Conservation (phyloP, 2,888 invertebrate genomes). For the Liodrosophila aerea region DNA sequence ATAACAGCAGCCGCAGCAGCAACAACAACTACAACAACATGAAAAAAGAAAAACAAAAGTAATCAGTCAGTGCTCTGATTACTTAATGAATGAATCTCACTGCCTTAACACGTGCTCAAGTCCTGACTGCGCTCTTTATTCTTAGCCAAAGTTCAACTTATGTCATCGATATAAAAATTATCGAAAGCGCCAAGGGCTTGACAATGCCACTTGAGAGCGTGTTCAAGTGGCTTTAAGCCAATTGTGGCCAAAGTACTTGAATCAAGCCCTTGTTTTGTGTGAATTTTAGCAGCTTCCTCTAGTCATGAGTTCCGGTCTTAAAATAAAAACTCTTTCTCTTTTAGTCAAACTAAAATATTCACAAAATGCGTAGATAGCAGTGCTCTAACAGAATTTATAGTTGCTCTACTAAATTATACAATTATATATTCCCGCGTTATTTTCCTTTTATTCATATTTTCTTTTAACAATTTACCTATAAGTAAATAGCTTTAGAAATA, state of each 20-base stretch:
- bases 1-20: constrained; percentile 33
- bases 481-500: too few relatives aligned
- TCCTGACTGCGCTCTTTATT: constrained; percentile 51
- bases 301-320: background rate
- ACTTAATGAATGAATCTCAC: constrained; percentile 69
- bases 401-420: too few relatives aligned
- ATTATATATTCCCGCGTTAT: too few relatives aligned
- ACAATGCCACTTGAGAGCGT: constrained; percentile 41
- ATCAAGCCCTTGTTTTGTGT: too few relatives aligned
- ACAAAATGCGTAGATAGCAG: too few relatives aligned
- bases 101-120: constrained; percentile 70
- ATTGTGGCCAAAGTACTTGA: constrained; percentile 45
- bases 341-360: too few relatives aligned
- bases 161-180: constrained; percentile 38
- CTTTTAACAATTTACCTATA: too few relatives aligned
- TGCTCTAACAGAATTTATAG: too few relatives aligned
- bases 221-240: constrained; percentile 53
- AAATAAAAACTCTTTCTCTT: too few relatives aligned
- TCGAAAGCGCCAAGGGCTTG: constrained; percentile 36
- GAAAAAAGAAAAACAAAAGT: constrained; percentile 10
- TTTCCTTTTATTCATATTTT: too few relatives aligned
- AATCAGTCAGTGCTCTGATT: constrained; percentile 52
- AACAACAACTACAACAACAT: constrained; percentile 13
- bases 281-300: constrained; percentile 3
- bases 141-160: constrained; percentile 19